These are phyloP conservation scores for Caenorhabditis brenneri DNA, from an alignment of 1,140 invertebrate genomes.

Conservation along the genomic window DNA sequence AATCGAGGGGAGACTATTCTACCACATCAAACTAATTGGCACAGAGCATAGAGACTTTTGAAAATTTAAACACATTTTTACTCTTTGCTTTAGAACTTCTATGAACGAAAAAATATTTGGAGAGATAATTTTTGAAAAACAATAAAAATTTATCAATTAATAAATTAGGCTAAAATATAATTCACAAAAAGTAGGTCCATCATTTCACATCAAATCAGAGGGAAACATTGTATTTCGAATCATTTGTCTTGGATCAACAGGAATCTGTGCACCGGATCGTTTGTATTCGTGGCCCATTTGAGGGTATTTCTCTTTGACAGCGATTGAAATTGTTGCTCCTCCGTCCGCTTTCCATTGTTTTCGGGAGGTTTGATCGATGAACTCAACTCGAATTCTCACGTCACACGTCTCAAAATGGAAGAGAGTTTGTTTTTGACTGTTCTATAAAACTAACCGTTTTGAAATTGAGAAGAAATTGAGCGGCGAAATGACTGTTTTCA, in stretches of 20 bases:
- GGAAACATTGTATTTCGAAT: not conserved
- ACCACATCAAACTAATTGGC: not conserved
- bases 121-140: no score
- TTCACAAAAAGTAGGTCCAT: no score
- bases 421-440: not conserved
- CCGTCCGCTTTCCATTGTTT: slow-evolving; percentile 18
- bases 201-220: not conserved
- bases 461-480: not conserved
- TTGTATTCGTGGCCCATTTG: not conserved
- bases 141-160: no score
- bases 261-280: not conserved
- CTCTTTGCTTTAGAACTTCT: no score
- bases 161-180: no score
- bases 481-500: slow-evolving; percentile 14
- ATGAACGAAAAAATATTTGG: no score
- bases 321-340: not conserved
- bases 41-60: not conserved
- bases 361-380: slow-evolving; percentile 11
- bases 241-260: not conserved
- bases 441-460: not conserved
- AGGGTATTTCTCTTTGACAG: not conserved
- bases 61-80: no score
- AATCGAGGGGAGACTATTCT: slow-evolving; percentile 7
- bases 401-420: slow-evolving; percentile 2
- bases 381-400: not conserved